Evolutionary conservation across 2,888 invertebrate genomes (phyloP), one percentile per base, ranked within the genome.

Genomic region (Drosophila colorata): DNA sequence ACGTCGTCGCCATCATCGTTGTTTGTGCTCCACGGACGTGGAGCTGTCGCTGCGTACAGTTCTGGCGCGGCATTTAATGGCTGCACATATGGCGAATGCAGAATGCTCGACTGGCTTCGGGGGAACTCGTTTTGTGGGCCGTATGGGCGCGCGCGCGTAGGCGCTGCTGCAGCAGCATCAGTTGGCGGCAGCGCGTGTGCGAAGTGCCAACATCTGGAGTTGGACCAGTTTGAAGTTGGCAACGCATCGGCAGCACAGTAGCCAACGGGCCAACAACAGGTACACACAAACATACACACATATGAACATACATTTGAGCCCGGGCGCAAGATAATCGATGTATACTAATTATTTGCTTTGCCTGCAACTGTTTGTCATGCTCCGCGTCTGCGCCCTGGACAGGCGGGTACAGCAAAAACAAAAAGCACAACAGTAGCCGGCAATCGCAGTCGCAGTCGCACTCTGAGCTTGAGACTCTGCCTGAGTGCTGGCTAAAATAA

Each of bases 351-450:
- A 85, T 85, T 85, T 85, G 88, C 85, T 87, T 85, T 85, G 88
- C 61, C 84, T 88, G 83, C 88, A 86, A 88, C 83, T 88, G 88
- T 83, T 86, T 88, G 83, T 88, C 88, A 88, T 86, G 83, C 88
- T 83, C 52, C 55, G 56, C 55, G 31, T 9, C 46, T 41, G 49
- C 33, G 38, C 16, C 55, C 53, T 16, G 18, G 9, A 13, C 73
- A 57, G 44, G 46, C 48, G 28, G 76, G 88, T 88, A 88, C 84
- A 84, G 83, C 88, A 83, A 83, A 71, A 88, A 88, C 88, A 88
- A 84, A 83, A 88, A 83, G 84, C 87, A 38, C 58, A 59, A 56
- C 78, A 64, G 76, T 78, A 69, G 69, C 74, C 60, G 48, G 48
- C 56, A 56, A 25, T n/a, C 46, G 20, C 18, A 47, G 41, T 52